Base-by-base conservation (phyloP, 2,113 vertebrate genomes). In the Oryzias melastigma region DNA sequence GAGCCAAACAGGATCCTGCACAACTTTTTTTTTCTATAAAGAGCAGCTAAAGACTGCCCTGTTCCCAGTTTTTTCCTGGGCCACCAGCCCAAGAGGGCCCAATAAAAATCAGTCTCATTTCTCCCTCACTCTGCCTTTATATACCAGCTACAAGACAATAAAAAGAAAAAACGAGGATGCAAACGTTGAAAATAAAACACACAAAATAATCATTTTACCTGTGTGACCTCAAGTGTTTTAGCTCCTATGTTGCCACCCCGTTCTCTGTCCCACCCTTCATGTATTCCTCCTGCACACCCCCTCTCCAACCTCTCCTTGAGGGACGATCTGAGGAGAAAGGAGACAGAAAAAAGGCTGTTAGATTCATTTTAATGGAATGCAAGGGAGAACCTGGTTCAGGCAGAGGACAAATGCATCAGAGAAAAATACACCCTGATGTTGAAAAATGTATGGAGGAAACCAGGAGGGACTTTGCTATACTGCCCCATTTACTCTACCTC, bases 191-290 rank as follows among this genome's bases (percentile, higher is more conserved):
- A 57, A 35, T 43, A 58, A 59, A 17, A 42, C 29, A 1, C 40
- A 52, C 20, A 57, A 42, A 51, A 62, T 55, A 52, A 64, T 65
- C 24, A 7, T 42, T 84, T 81, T 83, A 91, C 92, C 91, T 91
- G 89, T 62, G 73, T 67, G 80, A 82, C 75, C 81, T 80, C 40
- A n/a, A 52, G 63, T 69, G 68, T 76, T 68, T 46, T 56, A 69
- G 70, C 47, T 29, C 62, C 65, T 79, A 66, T 72, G 71, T 86
- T 44, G 74, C 72, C 72, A 57, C 70, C 84, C 80, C 89, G 78
- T 68, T 81, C 86, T 82, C 75, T 71, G 48, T 86, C 86, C 88
- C 48, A 74, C 73, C 85, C 89, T 85, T 90, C 91, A 92, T 91
- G 87, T 91, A 90, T 89, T 90, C 89, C 80, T 88, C 79, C 71